Percentiles rank a stretch among this genome's conserved stretches.
phyloP scores from a whole-genome alignment of 2,888 invertebrate genomes.

The Slavum lentiscoides region DNA sequence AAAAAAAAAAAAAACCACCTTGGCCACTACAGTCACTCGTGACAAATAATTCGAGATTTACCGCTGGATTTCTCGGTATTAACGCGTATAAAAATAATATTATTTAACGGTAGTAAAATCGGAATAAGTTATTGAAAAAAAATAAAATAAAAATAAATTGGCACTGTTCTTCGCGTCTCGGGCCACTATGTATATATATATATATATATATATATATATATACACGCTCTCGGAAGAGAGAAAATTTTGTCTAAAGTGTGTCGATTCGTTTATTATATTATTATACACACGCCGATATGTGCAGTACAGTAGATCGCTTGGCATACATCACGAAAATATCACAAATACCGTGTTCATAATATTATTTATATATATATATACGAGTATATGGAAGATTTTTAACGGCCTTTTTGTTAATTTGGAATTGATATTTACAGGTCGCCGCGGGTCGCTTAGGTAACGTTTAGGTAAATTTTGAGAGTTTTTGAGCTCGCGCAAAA shows the following conservation, averaged over 20 bases:
- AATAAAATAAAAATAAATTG: slow-evolving; percentile 10
- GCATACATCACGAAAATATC: not conserved
- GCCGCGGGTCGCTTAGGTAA: no score
- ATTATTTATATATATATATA: no score
- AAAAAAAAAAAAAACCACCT: no score
- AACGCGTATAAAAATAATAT: not conserved
- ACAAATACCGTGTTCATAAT: not conserved
- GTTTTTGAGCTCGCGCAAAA: no score
- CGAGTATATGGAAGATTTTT: not conserved
- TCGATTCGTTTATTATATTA: not conserved
- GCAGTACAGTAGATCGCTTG: no score
- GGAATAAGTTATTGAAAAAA: not conserved
- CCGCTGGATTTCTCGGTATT: not conserved
- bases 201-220: no score
- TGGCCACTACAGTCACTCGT: no score
- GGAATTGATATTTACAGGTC: not conserved
- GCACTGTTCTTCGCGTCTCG: not conserved
- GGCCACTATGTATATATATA: no score
- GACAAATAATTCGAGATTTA: no score
- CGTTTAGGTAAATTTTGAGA: no score
- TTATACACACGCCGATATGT: no score
- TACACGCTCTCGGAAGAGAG: not conserved
- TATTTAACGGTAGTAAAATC: not conserved
- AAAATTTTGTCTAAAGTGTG: not conserved
- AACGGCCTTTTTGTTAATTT: not conserved